Conservation (phyloP, 2,888 invertebrate species). For the Eumerus sabulonum region DNA sequence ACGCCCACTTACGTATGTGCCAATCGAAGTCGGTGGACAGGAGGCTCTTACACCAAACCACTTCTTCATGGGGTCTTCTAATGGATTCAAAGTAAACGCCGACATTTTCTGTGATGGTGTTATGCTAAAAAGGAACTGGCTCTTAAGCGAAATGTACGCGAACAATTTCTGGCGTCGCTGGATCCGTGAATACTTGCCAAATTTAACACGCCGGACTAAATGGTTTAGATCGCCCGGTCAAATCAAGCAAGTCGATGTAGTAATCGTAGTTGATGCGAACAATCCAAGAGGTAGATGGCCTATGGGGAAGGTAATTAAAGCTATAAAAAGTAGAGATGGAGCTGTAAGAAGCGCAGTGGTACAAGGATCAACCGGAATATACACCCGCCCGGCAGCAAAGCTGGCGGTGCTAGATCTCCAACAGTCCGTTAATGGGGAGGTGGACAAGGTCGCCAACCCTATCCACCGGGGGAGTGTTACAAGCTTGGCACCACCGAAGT, state of each 20-base stretch:
- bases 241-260: neutral
- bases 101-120: neutral
- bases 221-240: neutral
- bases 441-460: slow-evolving; percentile 4
- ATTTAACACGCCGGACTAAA: neutral
- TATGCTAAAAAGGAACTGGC: neutral
- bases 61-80: neutral
- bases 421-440: neutral
- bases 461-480: slow-evolving; percentile 6
- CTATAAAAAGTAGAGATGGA: slow-evolving; percentile 12
- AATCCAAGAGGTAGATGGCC: slow-evolving; percentile 17
- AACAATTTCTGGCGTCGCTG: neutral
- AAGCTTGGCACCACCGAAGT: neutral
- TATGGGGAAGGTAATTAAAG: slow-evolving; percentile 30
- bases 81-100: neutral
- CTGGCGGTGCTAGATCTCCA: slow-evolving; percentile 19
- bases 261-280: neutral
- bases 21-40: neutral
- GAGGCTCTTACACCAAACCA: neutral
- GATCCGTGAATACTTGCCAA: neutral
- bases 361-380: slow-evolving; percentile 14
- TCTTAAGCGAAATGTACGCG: neutral
- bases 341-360: neutral
- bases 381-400: slow-evolving; percentile 22
- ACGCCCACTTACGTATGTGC: neutral